Percentiles rank a stretch among this genome's conserved stretches.
These are phyloP conservation scores for Thamnophis sirtalis DNA, from an alignment of 2,113 vertebrate species.

Conservation along the genomic window DNA sequence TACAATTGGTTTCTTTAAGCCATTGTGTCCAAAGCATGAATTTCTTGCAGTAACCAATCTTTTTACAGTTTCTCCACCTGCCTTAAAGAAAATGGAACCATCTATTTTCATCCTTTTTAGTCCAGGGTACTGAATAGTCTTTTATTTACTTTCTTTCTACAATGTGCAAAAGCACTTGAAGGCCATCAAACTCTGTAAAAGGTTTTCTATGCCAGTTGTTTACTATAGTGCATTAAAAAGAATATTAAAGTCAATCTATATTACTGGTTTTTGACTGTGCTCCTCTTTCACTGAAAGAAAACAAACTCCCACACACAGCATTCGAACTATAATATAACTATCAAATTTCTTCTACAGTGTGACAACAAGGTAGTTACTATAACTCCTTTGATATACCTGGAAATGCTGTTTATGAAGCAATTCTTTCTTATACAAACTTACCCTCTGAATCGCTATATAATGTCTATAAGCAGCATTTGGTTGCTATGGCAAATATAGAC, in stretches of 20 bases:
- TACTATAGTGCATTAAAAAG: conserved; percentile 29
- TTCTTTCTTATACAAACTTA: conserved; percentile 7
- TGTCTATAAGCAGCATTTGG: not conserved
- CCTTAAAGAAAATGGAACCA: conserved; percentile 4
- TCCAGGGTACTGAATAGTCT: conserved; percentile 20
- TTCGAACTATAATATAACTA: conserved; percentile 1
- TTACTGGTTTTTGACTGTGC: conserved; percentile 28
- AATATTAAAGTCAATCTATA: conserved; percentile 24
- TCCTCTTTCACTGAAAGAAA: not conserved
- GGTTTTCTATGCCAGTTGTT: not conserved
- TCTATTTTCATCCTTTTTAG: conserved; percentile 47
- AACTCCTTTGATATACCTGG: not conserved
- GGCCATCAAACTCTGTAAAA: conserved; percentile 18
- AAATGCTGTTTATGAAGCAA: conserved; percentile 14
- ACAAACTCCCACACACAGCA: not conserved
- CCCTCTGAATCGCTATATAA: not conserved
- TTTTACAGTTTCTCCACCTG: conserved; percentile 40
- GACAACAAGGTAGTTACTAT: not conserved
- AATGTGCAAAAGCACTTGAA: conserved; percentile 14
- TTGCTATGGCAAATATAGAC: not conserved
- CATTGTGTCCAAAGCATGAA: conserved; percentile 34
- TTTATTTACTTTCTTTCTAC: conserved; percentile 38
- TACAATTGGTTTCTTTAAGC: conserved; percentile 37
- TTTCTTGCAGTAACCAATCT: conserved; percentile 39
- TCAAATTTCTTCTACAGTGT: not conserved